phyloP scores from a whole-genome alignment of 2,888 invertebrate genomes.

The Mesoligia furuncula region DNA sequence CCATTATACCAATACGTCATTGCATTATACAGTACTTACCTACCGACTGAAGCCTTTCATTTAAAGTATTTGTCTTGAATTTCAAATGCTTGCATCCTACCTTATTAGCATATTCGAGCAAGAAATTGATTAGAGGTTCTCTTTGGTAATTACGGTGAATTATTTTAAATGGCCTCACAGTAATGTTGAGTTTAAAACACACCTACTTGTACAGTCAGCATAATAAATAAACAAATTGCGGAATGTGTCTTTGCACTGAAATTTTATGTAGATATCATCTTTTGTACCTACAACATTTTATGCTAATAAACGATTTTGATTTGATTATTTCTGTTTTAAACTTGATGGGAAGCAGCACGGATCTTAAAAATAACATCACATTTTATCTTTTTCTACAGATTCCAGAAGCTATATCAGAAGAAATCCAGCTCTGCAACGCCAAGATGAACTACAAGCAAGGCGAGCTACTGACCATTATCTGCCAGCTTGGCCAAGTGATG shows the following conservation, averaged over 20 bases:
- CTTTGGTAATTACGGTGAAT: slow-evolving; percentile 27
- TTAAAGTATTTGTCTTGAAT: slow-evolving; percentile 30
- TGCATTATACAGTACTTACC: background rate
- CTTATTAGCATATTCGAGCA: slow-evolving; percentile 30
- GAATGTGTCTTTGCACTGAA: no score
- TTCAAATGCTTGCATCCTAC: slow-evolving; percentile 22
- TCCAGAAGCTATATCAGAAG: slow-evolving; percentile 91
- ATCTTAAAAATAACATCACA: slow-evolving; percentile 6
- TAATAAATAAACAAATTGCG: background rate
- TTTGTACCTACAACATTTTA: no score
- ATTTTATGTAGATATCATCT: no score
- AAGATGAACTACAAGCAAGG: slow-evolving; percentile 93
- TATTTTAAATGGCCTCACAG: slow-evolving; percentile 2
- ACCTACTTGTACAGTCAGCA: background rate
- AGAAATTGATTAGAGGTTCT: slow-evolving; percentile 22
- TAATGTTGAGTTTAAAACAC: background rate
- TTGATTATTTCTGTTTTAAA: background rate
- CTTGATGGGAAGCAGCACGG: no score
- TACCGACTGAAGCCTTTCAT: slow-evolving; percentile 4
- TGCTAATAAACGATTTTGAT: no score
- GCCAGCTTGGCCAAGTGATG: slow-evolving; percentile 92
- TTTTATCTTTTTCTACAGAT: slow-evolving; percentile 83
- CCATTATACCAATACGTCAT: slow-evolving; percentile 8
- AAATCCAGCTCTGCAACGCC: slow-evolving; percentile 92
- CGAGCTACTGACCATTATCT: slow-evolving; percentile 91